Percentiles rank a stretch among this genome's conserved stretches.
phyloP scores from a whole-genome alignment of 2,888 invertebrate genomes.

The Drosophila setosimentum region DNA sequence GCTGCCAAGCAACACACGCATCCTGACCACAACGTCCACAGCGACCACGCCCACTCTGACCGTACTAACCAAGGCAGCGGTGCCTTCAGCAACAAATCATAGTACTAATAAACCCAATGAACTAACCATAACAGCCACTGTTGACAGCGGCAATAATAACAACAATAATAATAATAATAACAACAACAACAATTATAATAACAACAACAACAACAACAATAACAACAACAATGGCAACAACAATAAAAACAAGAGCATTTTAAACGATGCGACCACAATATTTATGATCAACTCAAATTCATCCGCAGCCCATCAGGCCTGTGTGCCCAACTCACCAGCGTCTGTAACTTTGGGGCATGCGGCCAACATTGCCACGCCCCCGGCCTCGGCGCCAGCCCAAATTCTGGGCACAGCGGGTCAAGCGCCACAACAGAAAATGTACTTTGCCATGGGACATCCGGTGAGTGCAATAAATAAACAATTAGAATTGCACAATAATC shows the following conservation, averaged over 20 bases:
- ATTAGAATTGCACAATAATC: not conserved
- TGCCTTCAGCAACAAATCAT: constrained; percentile 52
- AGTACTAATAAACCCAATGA: constrained; percentile 66
- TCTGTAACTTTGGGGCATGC: constrained; percentile 66
- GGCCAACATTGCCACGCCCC: constrained; percentile 72
- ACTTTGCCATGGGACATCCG: constrained; percentile 83
- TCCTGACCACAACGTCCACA: constrained; percentile 68
- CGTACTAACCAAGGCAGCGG: constrained; percentile 52
- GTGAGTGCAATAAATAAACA: constrained; percentile 57
- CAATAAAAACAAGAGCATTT: constrained; percentile 41
- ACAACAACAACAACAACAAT: constrained; percentile 46
- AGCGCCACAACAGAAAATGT: constrained; percentile 73
- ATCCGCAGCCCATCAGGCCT: constrained; percentile 72
- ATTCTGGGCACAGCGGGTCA: constrained; percentile 67
- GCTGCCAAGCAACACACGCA: constrained; percentile 80
- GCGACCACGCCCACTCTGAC: constrained; percentile 61
- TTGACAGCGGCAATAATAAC: constrained; percentile 27
- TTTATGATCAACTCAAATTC: constrained; percentile 71
- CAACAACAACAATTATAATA: constrained; percentile 43
- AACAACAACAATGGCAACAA: constrained; percentile 36
- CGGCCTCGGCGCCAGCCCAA: constrained; percentile 76
- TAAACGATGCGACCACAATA: constrained; percentile 64
- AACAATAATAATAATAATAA: constrained; percentile 42
- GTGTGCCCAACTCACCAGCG: constrained; percentile 79
- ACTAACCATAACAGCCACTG: constrained; percentile 70